Conservation (phyloP, 2,113 vertebrate genomes). For the Pterocles burchelli region DNA sequence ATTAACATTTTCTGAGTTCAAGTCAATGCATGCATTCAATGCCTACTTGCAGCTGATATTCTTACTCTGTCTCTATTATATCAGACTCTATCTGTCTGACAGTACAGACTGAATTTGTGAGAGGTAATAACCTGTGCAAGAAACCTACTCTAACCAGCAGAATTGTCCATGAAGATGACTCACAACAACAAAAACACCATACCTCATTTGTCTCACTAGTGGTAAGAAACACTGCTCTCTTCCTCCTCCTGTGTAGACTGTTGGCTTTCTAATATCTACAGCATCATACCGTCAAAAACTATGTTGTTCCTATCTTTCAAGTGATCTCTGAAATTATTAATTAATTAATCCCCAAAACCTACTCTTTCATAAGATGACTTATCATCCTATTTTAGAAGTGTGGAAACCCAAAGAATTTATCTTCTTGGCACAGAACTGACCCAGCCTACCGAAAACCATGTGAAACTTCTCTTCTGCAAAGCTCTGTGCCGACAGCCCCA, state of each 20-base stretch:
- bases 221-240: not conserved
- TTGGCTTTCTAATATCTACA: not conserved
- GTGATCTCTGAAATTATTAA: not conserved
- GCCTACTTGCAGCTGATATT: not conserved
- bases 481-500: not conserved
- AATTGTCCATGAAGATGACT: not conserved
- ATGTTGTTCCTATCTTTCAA: not conserved
- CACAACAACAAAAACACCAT: not conserved
- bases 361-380: not conserved
- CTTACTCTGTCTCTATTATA: not conserved
- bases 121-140: not conserved
- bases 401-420: not conserved
- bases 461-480: not conserved
- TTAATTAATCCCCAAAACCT: not conserved
- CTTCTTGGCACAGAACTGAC: not conserved
- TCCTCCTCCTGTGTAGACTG: not conserved
- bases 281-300: not conserved
- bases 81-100: not conserved
- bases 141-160: not conserved
- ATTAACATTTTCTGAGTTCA: not conserved
- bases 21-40: not conserved
- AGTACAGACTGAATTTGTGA: not conserved
- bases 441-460: not conserved
- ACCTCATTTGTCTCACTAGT: not conserved
- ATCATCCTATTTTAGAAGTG: not conserved